These are phyloP conservation scores for Girardinus metallicus DNA, from an alignment of 2,797 vertebrate genomes.

Conservation along the genomic window DNA sequence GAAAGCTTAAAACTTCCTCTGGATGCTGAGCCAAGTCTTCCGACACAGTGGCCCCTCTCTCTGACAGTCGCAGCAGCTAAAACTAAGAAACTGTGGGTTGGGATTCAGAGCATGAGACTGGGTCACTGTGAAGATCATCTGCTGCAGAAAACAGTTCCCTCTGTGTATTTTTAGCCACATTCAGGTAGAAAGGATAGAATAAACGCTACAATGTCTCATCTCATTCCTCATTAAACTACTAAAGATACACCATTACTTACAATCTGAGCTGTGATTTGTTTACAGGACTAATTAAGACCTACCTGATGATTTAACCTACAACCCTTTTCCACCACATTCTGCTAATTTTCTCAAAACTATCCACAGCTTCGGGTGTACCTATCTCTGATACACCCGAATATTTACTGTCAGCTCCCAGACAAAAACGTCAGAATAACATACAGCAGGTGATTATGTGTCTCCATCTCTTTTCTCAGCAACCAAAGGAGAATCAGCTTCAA, in stretches of 20 bases:
- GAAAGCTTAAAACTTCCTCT: slow-evolving; percentile 22
- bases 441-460: neutral
- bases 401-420: neutral
- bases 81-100: slow-evolving; percentile 36
- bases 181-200: neutral
- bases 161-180: neutral
- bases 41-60: slow-evolving; percentile 26
- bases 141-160: slow-evolving; percentile 38
- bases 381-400: neutral
- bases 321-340: neutral
- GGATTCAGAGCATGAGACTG: slow-evolving; percentile 10
- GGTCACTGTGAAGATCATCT: slow-evolving; percentile 27
- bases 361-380: neutral
- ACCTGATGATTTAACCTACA: neutral
- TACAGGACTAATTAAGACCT: neutral
- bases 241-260: neutral
- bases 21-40: slow-evolving; percentile 12
- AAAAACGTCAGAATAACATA: neutral
- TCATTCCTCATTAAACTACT: neutral
- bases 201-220: neutral
- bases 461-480: neutral
- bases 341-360: neutral
- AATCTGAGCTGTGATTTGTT: neutral
- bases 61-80: slow-evolving; percentile 21
- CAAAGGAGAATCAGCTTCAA: neutral